Evolutionary conservation across 2,113 vertebrate genomes (phyloP), one percentile per base, ranked within the genome.

Genomic region (Chamaea fasciata): DNA sequence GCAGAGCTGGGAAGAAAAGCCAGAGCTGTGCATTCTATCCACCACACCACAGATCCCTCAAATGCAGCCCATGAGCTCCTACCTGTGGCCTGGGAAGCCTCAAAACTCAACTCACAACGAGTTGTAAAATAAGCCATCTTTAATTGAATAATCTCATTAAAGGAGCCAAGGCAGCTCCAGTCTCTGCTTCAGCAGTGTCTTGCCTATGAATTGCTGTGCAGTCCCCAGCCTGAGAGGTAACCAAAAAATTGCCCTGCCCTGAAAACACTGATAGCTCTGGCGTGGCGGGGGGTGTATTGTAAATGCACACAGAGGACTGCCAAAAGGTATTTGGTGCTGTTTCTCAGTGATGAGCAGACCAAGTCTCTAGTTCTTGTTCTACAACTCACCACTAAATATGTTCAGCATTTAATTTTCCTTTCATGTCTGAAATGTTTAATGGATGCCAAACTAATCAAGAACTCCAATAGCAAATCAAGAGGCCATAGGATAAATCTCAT

Each of bases 1-100:
- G 52, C 64, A 78, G 56, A 52, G 35, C 37, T 69, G 46, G 21
- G 41, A 82, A 55, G 23, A 87, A 87, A 77, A 87, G 37, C 31
- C 15, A 26, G 69, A 77, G 67, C 47, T 50, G 20, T 28, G 30
- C 14, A 13, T 46, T 91, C 26, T 31, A 15, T 16, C 20, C 35
- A 50, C 22, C 26, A 31, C 31, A 69, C 47, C 67, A 46, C 16
- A 27, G 28, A 50, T 30, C 27, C 53, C 46, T 76, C 87, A 80
- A 69, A 94, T 55, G 22, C 47, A 39, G 96, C 70, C 70, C 87
- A 60, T 30, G 87, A 96, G 80, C 90, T 91, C 68, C 83, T 89
- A 74, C 89, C 83, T 83, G 89, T 89, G 91, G 89, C 68, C 91
- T 73, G 15, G 14, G 49, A 79, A 93, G n/a, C 46, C 63, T 91